Base-by-base conservation (phyloP, 1,140 invertebrate genomes). In the Protaetia brevitarsis region DNA sequence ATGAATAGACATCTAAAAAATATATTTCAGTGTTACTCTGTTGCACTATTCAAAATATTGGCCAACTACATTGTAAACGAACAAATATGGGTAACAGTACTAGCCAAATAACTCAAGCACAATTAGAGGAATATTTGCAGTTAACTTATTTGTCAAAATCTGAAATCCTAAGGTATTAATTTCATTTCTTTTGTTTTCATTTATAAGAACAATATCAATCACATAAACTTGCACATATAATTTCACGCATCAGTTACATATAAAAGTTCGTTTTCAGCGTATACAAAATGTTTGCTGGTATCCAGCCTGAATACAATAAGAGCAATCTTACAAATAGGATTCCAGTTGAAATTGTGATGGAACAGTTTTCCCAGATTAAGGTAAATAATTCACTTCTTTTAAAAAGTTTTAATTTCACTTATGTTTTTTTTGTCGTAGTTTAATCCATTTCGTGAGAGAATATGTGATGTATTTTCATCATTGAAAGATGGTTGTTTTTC, bases 391-490 rank as follows among this genome's bases (percentile, higher is more conserved):
- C 21, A 11, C 1, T 51, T 51, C 8, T 51, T 34, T 7, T 7
- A 34, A 34, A 34, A 34, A n/a, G n/a, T n/a, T n/a, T n/a, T n/a
- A 5, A 13, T 7, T 57, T 16, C 16, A 58, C 23, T 28, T 7
- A 27, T 59, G 5, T 59, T 30, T n/a, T 59, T 59, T 59, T 59
- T 29, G 13, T 58, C 73, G 51, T 74, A 92, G 88, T 84, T 83
- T 68, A 92, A 90, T 77, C 89, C 89, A 27, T 92, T 91, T 73
- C 75, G 80, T 68, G 83, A 88, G 65, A 80, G 88, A 3, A 84
- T 93, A 30, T 87, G 88, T 72, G 76, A 83, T 27, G 86, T 91
- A 13, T 93, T 93, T 76, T 90, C 89, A 1, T 89, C 89, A 13
- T 73, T 84, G 68, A 79, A 82, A 0, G 84, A 86, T 69, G 82